phyloP scores from a whole-genome alignment of 1,140 invertebrate genomes.

The Drosophila parvula region DNA sequence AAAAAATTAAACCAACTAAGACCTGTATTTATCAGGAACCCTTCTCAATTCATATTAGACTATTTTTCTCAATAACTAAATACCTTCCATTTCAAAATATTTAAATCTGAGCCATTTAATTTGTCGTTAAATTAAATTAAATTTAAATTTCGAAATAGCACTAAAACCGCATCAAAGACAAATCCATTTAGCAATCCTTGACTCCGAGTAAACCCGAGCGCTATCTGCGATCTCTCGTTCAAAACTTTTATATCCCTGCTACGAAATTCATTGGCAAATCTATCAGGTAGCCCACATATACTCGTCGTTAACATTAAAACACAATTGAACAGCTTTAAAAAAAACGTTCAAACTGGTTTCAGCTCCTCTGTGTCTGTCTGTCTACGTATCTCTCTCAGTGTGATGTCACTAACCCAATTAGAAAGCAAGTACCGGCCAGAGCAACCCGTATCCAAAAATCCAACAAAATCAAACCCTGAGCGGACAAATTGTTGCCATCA shows the following conservation, averaged over 20 bases:
- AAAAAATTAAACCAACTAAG: too few species aligned
- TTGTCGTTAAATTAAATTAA: too few species aligned
- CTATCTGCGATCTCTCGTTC: constrained; percentile 15
- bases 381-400: constrained; percentile 10
- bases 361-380: too few species aligned
- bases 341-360: constrained; percentile 36
- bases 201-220: constrained; percentile 31
- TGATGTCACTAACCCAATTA: constrained; percentile 53
- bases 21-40: too few species aligned
- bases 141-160: constrained; percentile 7
- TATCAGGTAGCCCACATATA: constrained; percentile 20
- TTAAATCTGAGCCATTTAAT: too few species aligned
- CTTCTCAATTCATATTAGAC: too few species aligned
- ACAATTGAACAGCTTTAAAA: constrained; percentile 23
- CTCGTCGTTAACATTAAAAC: constrained; percentile 2
- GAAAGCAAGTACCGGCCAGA: constrained; percentile 43
- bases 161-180: neutral
- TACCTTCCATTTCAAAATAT: neutral
- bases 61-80: neutral
- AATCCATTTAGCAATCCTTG: constrained; percentile 34
- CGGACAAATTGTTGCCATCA: constrained; percentile 24
- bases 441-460: constrained; percentile 10
- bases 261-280: constrained; percentile 31
- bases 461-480: constrained; percentile 23
- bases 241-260: constrained; percentile 26